Conservation (phyloP, 2,797 vertebrate species). For the Spinus pinus region DNA sequence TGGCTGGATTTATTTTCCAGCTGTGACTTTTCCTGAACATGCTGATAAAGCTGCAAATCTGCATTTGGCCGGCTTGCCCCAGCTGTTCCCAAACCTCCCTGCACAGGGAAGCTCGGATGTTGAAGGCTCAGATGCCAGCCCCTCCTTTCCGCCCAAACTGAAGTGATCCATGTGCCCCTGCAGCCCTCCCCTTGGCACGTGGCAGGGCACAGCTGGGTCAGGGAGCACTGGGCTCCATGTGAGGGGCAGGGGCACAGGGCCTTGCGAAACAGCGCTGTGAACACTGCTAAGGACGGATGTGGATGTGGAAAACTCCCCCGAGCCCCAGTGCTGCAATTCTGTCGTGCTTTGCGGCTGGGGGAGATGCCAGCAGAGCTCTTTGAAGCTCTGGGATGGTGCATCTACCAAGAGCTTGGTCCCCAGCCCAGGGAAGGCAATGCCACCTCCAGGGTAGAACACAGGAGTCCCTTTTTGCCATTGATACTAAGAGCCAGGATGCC, state of each 20-base stretch:
- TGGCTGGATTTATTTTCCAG: not conserved
- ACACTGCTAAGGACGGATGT: not conserved
- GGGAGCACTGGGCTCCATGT: not conserved
- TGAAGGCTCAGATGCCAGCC: not conserved
- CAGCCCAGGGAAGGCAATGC: not conserved
- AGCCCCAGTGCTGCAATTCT: not conserved
- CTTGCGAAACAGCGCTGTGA: accelerated
- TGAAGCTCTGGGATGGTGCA: slow-evolving; percentile 36
- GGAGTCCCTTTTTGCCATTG: slow-evolving; percentile 16
- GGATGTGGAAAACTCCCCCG: not conserved
- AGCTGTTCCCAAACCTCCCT: not conserved
- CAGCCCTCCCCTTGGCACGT: not conserved
- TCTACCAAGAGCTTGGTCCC: not conserved
- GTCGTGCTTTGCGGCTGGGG: not conserved
- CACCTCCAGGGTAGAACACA: slow-evolving; percentile 42
- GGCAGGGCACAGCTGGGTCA: accelerated
- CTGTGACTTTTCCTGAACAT: not conserved
- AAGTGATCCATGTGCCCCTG: not conserved
- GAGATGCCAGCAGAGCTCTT: slow-evolving; percentile 39
- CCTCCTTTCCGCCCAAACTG: not conserved
- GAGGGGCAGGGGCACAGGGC: not conserved
- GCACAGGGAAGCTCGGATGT: not conserved
- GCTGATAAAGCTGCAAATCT: not conserved
- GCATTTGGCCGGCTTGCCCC: not conserved
- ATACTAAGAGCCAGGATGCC: slow-evolving; percentile 3